Base-by-base conservation (phyloP, 2,113 vertebrate genomes). In the Rostratula benghalensis region DNA sequence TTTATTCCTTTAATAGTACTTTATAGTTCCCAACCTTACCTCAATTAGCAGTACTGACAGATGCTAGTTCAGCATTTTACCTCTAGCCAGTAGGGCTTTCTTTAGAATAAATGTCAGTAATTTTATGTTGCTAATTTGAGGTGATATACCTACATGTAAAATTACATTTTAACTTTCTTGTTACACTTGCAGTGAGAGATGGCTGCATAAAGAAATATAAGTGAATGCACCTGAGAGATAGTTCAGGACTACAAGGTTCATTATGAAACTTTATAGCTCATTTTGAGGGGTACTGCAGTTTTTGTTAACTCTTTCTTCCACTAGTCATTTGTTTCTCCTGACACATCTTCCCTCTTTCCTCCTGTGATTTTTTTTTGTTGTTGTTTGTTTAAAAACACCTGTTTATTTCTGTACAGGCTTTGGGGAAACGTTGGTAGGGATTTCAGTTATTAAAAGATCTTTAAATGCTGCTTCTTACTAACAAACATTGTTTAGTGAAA, bases 71-170 rank as follows among this genome's bases (percentile, higher is more conserved):
- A 97, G 96, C 96, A 78, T 94, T 97, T 97, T 96, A 96, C 91
- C 91, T 86, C 94, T 76, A 94, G 93, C 85, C 92, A 95, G 89
- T 51, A 91, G 90, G 60, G 93, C 93, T 83, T 97, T 96, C 93
- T 95, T 96, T 96, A 95, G 92, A 96, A 97, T 97, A 97, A 97
- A 97, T 96, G 93, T 97, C 97, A 97, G 95, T 94, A 94, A 96
- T 97, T 97, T 97, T 97, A 97, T 97, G 93, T 96, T 96, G 88
- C 96, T 97, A 97, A 97, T 97, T 97, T 96, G 96, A 97, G 94
- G 95, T 97, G 97, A 97, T 96, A 94, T 97, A 95, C 93, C 90
- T 97, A 96, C 93, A 96, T 93, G 94, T 96, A 94, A 97, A 97
- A 97, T 96, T 95, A 94, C 80, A 75, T 94, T 94, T 95, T 95